Evolutionary conservation across 2,113 vertebrate genomes (phyloP).

Genomic region (Corythornis madagascariensis): DNA sequence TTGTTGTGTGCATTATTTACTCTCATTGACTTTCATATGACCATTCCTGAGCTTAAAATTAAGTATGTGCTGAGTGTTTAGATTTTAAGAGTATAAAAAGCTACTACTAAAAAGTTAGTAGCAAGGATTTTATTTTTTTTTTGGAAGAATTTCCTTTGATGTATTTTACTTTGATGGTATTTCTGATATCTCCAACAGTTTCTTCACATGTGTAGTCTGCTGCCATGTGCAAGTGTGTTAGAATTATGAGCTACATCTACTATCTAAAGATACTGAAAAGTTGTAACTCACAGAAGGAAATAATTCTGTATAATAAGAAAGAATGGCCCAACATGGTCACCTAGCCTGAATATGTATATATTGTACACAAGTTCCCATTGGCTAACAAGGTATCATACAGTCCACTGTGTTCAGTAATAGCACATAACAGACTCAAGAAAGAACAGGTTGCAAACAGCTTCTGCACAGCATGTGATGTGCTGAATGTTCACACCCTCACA

Average conservation of each 20-base stretch:
- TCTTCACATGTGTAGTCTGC: not conserved
- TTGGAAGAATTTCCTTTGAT: not conserved
- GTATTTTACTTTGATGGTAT: not conserved
- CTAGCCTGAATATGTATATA: not conserved
- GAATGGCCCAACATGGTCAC: not conserved
- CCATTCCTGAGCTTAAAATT: conserved; percentile 8
- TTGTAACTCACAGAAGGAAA: not conserved
- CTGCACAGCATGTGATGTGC: not conserved
- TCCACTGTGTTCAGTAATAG: not conserved
- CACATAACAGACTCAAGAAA: not conserved
- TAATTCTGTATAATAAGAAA: not conserved
- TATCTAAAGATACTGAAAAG: not conserved
- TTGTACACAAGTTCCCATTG: not conserved
- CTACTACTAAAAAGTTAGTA: not conserved
- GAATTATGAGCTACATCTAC: not conserved
- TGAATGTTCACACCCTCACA: not conserved
- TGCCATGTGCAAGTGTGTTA: not conserved
- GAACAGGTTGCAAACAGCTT: not conserved
- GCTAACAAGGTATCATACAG: not conserved
- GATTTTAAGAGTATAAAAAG: not conserved
- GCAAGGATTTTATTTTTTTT: not conserved
- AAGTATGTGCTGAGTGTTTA: not conserved
- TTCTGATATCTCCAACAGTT: not conserved
- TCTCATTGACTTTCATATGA: not conserved
- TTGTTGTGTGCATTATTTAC: not conserved